A percentile compares a stretch with the other conserved stretches of the same genome.
Conservation (phyloP, 2,888 invertebrate species). For the Dolichomitus sp. region DNA sequence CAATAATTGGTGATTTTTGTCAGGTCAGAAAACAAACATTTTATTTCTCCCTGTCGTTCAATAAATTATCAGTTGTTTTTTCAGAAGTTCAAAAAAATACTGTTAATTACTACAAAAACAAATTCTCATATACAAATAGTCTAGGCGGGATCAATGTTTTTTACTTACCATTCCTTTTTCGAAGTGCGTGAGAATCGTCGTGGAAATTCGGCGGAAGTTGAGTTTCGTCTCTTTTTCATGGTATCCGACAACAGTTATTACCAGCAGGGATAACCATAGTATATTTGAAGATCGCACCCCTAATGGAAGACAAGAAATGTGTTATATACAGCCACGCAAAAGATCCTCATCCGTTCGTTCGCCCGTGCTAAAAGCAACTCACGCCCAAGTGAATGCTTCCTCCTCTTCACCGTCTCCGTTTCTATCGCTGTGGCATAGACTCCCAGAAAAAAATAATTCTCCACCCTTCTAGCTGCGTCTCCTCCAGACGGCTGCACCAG, state of each 20-base stretch:
- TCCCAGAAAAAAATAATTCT: conserved; percentile 16
- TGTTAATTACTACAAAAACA: too few species aligned
- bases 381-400: conserved; percentile 28
- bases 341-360: conserved; percentile 37
- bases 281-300: conserved; percentile 1
- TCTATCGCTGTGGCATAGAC: conserved; percentile 29
- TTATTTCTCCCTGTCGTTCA: too few species aligned
- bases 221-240: not conserved
- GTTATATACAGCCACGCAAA: conserved; percentile 38
- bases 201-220: conserved; percentile 1
- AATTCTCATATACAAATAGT: not conserved
- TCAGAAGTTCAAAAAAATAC: too few species aligned
- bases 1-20: too few species aligned
- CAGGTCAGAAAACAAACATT: too few species aligned
- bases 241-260: not conserved
- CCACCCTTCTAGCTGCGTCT: conserved; percentile 23
- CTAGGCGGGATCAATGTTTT: not conserved
- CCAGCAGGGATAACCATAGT: not conserved
- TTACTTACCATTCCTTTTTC: not conserved
- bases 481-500: conserved; percentile 40
- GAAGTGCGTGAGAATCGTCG: not conserved
- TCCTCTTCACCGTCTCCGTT: conserved; percentile 18
- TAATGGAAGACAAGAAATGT: conserved; percentile 37
- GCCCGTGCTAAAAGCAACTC: conserved; percentile 27
- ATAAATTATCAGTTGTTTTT: not conserved